Conservation (phyloP, 92 coral and sea anemone species). For the Porites rus region DNA sequence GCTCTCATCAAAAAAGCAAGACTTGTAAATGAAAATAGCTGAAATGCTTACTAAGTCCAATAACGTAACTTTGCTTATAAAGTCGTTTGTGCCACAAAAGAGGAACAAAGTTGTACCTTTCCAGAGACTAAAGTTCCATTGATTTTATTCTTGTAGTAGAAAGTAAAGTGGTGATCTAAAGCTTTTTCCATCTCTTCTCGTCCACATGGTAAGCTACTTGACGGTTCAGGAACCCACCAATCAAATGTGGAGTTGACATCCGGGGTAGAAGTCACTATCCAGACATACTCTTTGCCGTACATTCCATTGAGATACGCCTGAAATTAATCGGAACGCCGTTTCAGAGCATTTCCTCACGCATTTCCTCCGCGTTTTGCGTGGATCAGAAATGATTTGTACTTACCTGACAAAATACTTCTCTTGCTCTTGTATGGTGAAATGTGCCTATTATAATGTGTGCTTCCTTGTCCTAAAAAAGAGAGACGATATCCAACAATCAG, state of each 20-base stretch:
- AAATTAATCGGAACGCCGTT: neutral
- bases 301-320: constrained; percentile 87
- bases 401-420: constrained; percentile 91
- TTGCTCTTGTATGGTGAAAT: constrained; percentile 75
- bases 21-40: too few species aligned
- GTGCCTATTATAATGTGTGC: constrained; percentile 83
- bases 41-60: too few species aligned
- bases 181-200: constrained; percentile 55
- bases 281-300: constrained; percentile 93
- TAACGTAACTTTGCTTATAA: neutral
- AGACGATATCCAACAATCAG: neutral
- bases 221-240: constrained; percentile 82
- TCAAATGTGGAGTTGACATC: constrained; percentile 59
- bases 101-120: constrained; percentile 23
- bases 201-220: constrained; percentile 62
- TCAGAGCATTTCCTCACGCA: neutral
- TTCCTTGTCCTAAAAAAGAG: constrained; percentile 73
- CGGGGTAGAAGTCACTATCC: constrained; percentile 72
- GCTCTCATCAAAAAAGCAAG: too few species aligned
- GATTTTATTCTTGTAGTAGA: constrained; percentile 49
- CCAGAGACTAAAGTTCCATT: constrained; percentile 41
- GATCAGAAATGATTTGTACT: neutral
- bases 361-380: neutral
- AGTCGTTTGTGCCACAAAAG: neutral
- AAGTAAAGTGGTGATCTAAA: constrained; percentile 62